Evolutionary conservation across 1,140 invertebrate genomes (phyloP).

Genomic region (Neodiprion lecontei): DNA sequence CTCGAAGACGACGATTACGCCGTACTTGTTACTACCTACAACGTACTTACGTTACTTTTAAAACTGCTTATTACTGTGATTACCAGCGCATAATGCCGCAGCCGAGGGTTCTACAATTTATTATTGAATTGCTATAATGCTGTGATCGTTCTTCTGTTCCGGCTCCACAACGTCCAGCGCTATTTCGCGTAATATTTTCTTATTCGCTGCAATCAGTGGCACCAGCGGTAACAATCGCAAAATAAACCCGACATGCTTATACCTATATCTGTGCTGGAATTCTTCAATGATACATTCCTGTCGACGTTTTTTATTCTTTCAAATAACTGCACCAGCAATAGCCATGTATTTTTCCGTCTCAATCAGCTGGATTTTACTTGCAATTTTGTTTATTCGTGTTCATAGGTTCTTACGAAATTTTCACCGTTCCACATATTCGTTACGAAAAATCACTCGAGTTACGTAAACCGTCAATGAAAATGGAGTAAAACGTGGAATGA

Average conservation of each 20-base stretch:
- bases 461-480: too few relatives aligned
- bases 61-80: conserved; percentile 57
- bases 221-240: neutral
- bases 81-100: conserved; percentile 51
- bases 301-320: too few relatives aligned
- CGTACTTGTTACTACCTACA: conserved; percentile 55
- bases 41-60: conserved; percentile 54
- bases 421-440: too few relatives aligned
- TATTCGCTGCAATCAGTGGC: neutral
- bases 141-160: conserved; percentile 19
- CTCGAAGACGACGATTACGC: conserved; percentile 31
- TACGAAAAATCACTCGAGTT: too few relatives aligned
- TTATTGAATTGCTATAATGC: conserved; percentile 56
- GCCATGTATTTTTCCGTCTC: too few relatives aligned
- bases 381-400: too few relatives aligned
- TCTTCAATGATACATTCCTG: too few relatives aligned
- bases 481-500: too few relatives aligned
- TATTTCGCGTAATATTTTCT: neutral
- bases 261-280: too few relatives aligned
- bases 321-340: too few relatives aligned
- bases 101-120: conserved; percentile 52
- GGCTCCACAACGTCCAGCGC: neutral
- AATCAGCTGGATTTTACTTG: too few relatives aligned
- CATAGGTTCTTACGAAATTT: too few relatives aligned
- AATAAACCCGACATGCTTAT: neutral